Evolutionary conservation across 2,113 vertebrate genomes (phyloP).

Genomic region (Ceyx margarethae): DNA sequence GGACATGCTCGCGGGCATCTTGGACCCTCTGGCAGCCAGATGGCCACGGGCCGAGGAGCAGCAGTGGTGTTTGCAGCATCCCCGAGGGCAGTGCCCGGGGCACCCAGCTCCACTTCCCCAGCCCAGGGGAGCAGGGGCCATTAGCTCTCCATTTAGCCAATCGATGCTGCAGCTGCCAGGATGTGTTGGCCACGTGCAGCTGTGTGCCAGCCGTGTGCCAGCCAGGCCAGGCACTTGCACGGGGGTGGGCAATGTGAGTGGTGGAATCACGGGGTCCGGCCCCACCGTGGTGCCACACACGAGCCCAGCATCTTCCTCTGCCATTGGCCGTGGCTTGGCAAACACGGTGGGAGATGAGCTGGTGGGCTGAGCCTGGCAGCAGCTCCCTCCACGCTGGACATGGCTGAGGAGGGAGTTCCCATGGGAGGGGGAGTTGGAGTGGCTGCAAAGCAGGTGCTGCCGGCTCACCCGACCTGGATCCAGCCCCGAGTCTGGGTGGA

Average conservation of each 20-base stretch:
- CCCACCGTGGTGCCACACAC: background rate
- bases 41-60: background rate
- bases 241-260: background rate
- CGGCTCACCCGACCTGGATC: fast-evolving
- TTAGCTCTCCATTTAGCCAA: background rate
- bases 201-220: background rate
- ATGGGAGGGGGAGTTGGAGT: fast-evolving
- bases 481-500: background rate
- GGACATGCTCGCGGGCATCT: background rate
- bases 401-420: background rate
- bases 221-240: background rate
- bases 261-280: background rate
- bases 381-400: background rate
- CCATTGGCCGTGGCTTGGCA: background rate
- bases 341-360: fast-evolving
- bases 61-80: background rate
- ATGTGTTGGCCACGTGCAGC: background rate
- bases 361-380: background rate
- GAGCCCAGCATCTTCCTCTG: background rate
- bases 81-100: background rate
- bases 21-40: background rate
- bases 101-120: background rate
- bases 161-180: background rate
- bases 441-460: background rate
- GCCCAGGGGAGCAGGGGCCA: background rate